Base-by-base conservation (phyloP, 2,113 vertebrate species). In the Albula glossodonta region DNA sequence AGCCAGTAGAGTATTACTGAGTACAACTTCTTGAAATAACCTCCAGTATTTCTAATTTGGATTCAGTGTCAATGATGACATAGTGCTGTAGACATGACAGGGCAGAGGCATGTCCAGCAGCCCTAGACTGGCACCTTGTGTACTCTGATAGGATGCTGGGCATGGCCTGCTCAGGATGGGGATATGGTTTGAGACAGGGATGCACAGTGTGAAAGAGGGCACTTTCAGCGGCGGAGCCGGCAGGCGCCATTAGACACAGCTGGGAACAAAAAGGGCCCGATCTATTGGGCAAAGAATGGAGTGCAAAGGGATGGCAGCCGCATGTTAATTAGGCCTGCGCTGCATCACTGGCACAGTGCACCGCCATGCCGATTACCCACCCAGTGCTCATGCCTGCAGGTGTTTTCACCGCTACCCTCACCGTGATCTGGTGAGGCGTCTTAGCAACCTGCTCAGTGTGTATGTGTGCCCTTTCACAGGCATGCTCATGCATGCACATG, bases 171-270 rank as follows among this genome's bases (percentile, higher is more conserved):
- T 6, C 22, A 3, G 89, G 88, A 87, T 87, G 82, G 63, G 88
- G 63, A 86, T 51, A 85, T 74, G 81, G 82, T 22, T 66, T 41
- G 85, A 22, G 19, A 41, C 86, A 56, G 79, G 79, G 84, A 81
- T 93, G 93, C 93, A 93, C 92, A 92, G 92, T 89, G 93, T 94
- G 95, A 95, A 95, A 95, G 93, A 94, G 91, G 81, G 83, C 91
- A 93, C 91, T 93, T 92, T 94, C 92, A 93, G 91, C 94, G 94
- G 93, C 94, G 95, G 91, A 84, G 88, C 90, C 88, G 91, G 91
- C 92, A 92, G 82, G 89, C 88, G 81, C 94, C 90, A 93, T 94
- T 94, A 94, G 94, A 95, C 94, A 95, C 95, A 96, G 95, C 95
- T 95, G 95, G 92, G 91, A 95, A 95, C 94, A 94, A 94, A 93